Percentiles rank a stretch among this genome's conserved stretches.
Evolutionary conservation across 2,888 invertebrate species (phyloP).

Genomic region (Dryobota labecula): DNA sequence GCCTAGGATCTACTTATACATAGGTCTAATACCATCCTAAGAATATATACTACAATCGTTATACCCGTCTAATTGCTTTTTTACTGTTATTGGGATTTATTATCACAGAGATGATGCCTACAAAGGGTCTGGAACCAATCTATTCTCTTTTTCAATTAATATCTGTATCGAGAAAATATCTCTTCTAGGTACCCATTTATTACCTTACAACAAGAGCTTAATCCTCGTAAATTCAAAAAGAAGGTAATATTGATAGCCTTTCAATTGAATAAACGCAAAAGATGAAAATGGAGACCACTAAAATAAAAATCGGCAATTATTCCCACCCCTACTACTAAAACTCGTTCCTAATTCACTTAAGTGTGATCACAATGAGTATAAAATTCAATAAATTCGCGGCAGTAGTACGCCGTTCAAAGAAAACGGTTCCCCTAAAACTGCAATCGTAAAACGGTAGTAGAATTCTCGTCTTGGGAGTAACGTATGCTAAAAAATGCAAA

Average conservation of each 20-base stretch:
- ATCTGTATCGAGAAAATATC: conserved; percentile 5
- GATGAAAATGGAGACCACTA: conserved; percentile 48
- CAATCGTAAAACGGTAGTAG: conserved; percentile 84
- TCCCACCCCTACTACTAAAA: conserved; percentile 61
- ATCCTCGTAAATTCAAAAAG: conserved; percentile 1
- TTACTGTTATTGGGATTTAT: neutral
- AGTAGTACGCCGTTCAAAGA: conserved; percentile 64
- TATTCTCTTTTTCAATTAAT: conserved; percentile 39
- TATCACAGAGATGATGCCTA: neutral
- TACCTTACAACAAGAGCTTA: neutral
- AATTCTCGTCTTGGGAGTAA: conserved; percentile 81
- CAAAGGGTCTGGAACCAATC: neutral
- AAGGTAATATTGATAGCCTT: conserved; percentile 27
- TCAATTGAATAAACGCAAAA: conserved; percentile 53
- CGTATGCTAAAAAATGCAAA: conserved; percentile 91
- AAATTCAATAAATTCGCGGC: conserved; percentile 74
- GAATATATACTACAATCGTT: neutral
- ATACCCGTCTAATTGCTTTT: neutral
- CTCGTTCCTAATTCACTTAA: conserved; percentile 69
- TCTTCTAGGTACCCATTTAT: neutral
- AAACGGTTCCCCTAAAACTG: conserved; percentile 82
- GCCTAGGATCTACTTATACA: too few species aligned
- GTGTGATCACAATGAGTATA: conserved; percentile 67
- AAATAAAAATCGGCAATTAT: conserved; percentile 60
- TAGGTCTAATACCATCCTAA: neutral